phyloP scores from a whole-genome alignment of 1,140 invertebrate species.

The Saccostrea glomerata region DNA sequence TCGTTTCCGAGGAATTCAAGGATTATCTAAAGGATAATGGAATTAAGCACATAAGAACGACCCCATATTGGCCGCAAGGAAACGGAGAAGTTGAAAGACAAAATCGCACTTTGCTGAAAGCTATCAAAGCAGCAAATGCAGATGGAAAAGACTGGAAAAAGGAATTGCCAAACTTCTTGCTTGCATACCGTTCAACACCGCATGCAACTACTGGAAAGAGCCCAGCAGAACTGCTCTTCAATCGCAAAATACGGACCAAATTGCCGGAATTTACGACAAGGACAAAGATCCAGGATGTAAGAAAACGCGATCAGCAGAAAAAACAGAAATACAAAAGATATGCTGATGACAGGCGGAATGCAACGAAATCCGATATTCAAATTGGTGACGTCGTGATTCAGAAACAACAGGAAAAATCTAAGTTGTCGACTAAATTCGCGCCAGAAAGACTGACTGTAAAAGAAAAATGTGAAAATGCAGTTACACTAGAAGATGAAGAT shows the following conservation, averaged over 20 bases:
- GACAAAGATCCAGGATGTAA: no score
- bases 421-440: no score
- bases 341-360: no score
- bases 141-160: conserved; percentile 56
- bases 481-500: no score
- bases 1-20: background rate
- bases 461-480: no score
- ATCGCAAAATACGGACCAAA: background rate
- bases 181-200: conserved; percentile 52
- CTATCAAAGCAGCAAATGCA: background rate
- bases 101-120: background rate
- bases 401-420: no score
- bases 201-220: conserved; percentile 51
- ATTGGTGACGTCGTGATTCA: no score
- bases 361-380: no score
- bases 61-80: background rate
- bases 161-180: conserved; percentile 52
- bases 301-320: no score
- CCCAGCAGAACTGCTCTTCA: conserved; percentile 53
- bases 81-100: background rate
- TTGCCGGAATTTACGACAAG: no score
- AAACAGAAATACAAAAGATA: no score
- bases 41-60: conserved; percentile 3
- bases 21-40: background rate
- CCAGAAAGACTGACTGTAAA: no score